A percentile compares a stretch with the other conserved stretches of the same genome.
phyloP scores from a whole-genome alignment of 2,888 invertebrate species.

The Eilema sororculum region DNA sequence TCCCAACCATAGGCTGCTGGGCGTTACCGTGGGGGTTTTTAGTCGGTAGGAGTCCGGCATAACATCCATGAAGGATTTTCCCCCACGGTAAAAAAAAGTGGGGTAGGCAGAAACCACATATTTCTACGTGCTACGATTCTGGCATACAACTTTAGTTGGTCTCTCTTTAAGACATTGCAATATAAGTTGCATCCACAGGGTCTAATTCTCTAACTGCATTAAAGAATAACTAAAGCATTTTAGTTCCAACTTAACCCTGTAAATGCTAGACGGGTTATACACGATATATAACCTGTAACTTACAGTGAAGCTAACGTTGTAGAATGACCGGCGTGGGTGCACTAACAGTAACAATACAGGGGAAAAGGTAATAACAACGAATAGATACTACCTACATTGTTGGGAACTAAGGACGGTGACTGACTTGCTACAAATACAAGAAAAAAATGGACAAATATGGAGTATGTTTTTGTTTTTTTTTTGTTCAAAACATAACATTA shows the following conservation, averaged over 20 bases:
- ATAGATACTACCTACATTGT: constrained; percentile 20
- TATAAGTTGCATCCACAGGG: not conserved
- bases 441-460: too few relatives aligned
- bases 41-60: too few relatives aligned
- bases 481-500: too few relatives aligned
- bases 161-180: too few relatives aligned
- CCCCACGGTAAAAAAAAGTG: too few relatives aligned
- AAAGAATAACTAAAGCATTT: constrained; percentile 5
- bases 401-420: constrained; percentile 12
- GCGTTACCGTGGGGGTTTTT: too few relatives aligned
- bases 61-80: too few relatives aligned
- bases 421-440: constrained; percentile 3
- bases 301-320: constrained; percentile 30
- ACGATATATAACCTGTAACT: constrained; percentile 33
- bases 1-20: too few relatives aligned
- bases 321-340: constrained; percentile 51
- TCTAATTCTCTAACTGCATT: not conserved
- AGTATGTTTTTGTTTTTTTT: too few relatives aligned
- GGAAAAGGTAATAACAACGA: constrained; percentile 31
- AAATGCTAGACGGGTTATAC: constrained; percentile 22
- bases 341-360: constrained; percentile 43
- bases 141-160: too few relatives aligned
- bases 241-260: constrained; percentile 18
- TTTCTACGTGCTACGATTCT: too few relatives aligned
- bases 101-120: too few relatives aligned